A percentile compares a stretch with the other conserved stretches of the same genome.
phyloP scores from a whole-genome alignment of 2,797 vertebrate species.

The Glossophaga mutica region DNA sequence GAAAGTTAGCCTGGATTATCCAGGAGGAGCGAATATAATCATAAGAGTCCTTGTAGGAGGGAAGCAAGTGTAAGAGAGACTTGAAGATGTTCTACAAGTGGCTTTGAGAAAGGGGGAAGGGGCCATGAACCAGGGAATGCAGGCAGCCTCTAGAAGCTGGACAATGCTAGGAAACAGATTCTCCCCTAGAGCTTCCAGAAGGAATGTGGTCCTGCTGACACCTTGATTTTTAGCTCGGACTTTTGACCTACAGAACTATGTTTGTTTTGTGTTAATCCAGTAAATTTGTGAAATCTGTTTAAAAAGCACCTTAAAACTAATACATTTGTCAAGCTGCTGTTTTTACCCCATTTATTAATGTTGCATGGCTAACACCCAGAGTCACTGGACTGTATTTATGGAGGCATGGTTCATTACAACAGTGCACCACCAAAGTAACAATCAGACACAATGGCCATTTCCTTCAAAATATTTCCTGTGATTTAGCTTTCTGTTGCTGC shows the following conservation, averaged over 20 bases:
- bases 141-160: neutral
- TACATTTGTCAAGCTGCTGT: neutral
- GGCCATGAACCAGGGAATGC: neutral
- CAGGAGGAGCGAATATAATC: neutral
- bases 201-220: neutral
- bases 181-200: neutral
- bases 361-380: neutral
- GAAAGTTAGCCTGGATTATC: neutral
- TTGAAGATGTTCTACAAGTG: neutral
- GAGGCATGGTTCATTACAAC: neutral
- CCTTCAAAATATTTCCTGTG: neutral
- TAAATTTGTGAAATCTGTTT: neutral
- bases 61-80: neutral
- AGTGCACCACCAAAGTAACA: neutral
- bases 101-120: neutral
- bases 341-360: neutral
- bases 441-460: neutral
- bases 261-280: neutral
- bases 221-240: neutral
- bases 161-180: neutral
- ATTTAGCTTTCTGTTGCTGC: neutral
- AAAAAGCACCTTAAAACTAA: neutral
- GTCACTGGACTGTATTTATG: neutral
- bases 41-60: neutral
- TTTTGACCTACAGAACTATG: neutral